Evolutionary conservation across 2,797 vertebrate species (phyloP), one percentile per base, ranked within the genome.

Genomic region (Thaleichthys pacificus): DNA sequence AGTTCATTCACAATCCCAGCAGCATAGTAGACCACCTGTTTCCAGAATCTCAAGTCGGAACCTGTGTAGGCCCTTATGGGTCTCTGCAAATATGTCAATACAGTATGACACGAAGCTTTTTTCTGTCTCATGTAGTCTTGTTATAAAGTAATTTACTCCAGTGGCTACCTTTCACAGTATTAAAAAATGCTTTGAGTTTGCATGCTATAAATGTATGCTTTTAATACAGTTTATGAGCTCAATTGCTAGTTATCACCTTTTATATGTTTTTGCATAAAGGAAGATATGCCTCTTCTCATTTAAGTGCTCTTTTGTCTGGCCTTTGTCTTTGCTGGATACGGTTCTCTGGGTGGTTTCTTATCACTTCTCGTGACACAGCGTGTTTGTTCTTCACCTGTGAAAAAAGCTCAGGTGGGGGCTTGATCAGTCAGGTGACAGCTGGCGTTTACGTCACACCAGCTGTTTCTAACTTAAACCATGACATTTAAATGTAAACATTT

Each of bases 291-390:
- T 21, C 30, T 65, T 66, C 42, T 58, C 47, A 54, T 17, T 15
- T 2, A 14, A 56, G 19, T n/a, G 19, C 8, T 19, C 26, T 49
- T 54, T 8, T 66, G 4, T 67, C 11, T 30, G 22, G 64, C 35
- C 8, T 35, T 35, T 14, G 42, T 47, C 42, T 47, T 47, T 28
- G 47, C 21, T 15, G 65, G 22, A 49, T 7, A 6, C 1, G 47
- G 47, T 67, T 51, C 15, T 6, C 24, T 42, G 49, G 42, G 30
- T 26, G 28, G 19, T 51, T 51, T 38, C 57, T 71, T 66, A 77
- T 68, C 78, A 74, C 60, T 54, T 38, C 32, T 32, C 68, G 30
- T 49, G 54, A 68, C 64, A 76, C 72, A 76, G 47, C 42, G n/a
- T 19, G 32, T 64, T 56, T 56, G 51, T 56, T 56, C 49, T 51